Conservation (phyloP, 2,888 invertebrate genomes). For the Onthophagus sagittarius region DNA sequence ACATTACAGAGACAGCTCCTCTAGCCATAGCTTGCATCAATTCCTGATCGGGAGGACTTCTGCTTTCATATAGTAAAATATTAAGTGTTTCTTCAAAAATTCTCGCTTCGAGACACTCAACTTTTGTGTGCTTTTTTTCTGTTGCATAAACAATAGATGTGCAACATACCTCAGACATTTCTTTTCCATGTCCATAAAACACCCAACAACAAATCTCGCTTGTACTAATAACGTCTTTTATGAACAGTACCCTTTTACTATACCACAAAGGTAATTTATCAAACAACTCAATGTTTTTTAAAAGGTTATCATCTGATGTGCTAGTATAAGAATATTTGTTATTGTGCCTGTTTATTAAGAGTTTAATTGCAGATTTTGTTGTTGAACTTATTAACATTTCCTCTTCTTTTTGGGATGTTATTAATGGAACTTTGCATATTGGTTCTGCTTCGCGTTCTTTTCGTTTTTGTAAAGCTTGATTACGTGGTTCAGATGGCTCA, state of each 20-base stretch:
- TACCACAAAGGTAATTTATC: conserved; percentile 95
- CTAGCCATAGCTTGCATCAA: conserved; percentile 91
- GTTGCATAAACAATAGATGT: conserved; percentile 99
- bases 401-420: conserved; percentile 88
- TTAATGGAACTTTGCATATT: conserved; percentile 86
- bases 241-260: conserved; percentile 91
- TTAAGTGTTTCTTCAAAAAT: conserved; percentile 98
- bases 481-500: conserved; percentile 83
- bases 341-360: conserved; percentile 95
- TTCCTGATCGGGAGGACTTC: conserved; percentile 92
- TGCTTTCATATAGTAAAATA: conserved; percentile 88
- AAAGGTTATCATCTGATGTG: conserved; percentile 95
- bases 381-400: conserved; percentile 80
- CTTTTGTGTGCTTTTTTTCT: conserved; percentile 98
- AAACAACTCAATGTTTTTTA: conserved; percentile 97
- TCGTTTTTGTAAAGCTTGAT: conserved; percentile 72
- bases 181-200: conserved; percentile 96
- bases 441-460: conserved; percentile 83
- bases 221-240: conserved; percentile 97
- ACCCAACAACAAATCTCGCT: conserved; percentile 99
- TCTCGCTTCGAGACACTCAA: conserved; percentile 97
- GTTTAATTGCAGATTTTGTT: conserved; percentile 90
- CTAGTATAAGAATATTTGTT: conserved; percentile 99
- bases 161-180: conserved; percentile 96
- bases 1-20: conserved; percentile 72